Conservation (phyloP, 2,888 invertebrate genomes). For the Uropetala carovei region DNA sequence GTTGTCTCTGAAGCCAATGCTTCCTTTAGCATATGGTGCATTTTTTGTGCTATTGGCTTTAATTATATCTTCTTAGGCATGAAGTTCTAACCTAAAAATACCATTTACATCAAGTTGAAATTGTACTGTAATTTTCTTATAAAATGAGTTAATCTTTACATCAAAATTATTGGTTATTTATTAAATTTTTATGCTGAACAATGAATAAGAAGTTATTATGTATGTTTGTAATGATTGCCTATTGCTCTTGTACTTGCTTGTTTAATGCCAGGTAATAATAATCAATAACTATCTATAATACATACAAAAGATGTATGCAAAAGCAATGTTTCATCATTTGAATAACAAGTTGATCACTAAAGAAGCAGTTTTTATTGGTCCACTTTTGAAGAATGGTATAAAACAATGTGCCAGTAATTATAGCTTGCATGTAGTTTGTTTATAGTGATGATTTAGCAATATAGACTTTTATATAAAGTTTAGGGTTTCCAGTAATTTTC, state of each 20-base stretch:
- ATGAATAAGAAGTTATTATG: neutral
- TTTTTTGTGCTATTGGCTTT: conserved; percentile 34
- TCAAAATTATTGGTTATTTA: neutral
- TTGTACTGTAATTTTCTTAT: neutral
- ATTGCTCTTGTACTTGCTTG: neutral
- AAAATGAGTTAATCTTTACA: neutral
- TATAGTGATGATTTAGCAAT: too few species aligned
- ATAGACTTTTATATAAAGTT: too few species aligned
- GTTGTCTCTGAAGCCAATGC: conserved; percentile 27
- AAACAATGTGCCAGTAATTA: neutral
- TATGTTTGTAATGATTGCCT: neutral
- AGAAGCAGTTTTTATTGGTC: neutral
- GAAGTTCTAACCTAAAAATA: neutral
- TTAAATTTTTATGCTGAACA: neutral
- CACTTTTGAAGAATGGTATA: neutral
- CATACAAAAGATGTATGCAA: neutral
- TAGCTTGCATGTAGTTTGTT: too few species aligned
- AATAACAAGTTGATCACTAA: neutral
- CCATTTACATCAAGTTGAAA: neutral
- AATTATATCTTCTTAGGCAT: neutral
- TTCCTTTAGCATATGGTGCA: conserved; percentile 10
- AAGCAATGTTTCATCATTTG: neutral
- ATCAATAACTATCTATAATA: neutral
- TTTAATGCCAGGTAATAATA: neutral
- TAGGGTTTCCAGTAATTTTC: neutral